These are phyloP conservation scores for Cyphomyrus plagiostoma DNA, from an alignment of 2,113 vertebrate species.

Conservation along the genomic window DNA sequence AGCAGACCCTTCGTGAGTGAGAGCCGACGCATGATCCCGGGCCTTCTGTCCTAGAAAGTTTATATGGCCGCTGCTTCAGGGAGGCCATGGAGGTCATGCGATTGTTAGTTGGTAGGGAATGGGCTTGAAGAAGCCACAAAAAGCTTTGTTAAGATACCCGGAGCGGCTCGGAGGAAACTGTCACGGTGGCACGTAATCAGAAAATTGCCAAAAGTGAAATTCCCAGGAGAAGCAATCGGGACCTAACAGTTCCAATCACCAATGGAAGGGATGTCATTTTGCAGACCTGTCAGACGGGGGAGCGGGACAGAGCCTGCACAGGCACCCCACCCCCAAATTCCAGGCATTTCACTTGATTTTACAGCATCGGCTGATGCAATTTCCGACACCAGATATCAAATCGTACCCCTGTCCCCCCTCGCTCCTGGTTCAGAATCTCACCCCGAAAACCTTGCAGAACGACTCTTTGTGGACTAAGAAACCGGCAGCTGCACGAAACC, in stretches of 20 bases:
- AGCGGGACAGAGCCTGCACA: constrained; percentile 37
- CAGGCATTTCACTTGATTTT: constrained; percentile 39
- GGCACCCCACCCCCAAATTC: constrained; percentile 50
- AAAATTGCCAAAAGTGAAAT: constrained; percentile 56
- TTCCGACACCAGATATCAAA: background rate
- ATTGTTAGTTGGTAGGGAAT: background rate
- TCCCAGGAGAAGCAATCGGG: constrained; percentile 48
- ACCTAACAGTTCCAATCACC: constrained; percentile 60
- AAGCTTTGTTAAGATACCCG: constrained; percentile 19
- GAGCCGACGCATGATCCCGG: background rate
- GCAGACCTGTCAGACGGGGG: constrained; percentile 40
- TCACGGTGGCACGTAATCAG: constrained; percentile 53
- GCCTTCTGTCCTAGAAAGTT: background rate
- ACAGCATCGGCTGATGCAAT: constrained; percentile 34
- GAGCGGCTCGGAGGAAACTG: constrained; percentile 14
- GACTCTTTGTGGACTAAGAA: background rate
- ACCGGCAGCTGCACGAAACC: background rate
- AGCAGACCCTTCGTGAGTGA: background rate
- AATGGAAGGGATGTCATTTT: constrained; percentile 47
- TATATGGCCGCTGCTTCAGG: background rate
- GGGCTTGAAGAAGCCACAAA: background rate
- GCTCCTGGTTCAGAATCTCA: constrained; percentile 13
- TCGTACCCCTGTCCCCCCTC: background rate
- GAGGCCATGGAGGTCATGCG: background rate
- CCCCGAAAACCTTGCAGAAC: constrained; percentile 18